phyloP scores from a whole-genome alignment of 2,797 vertebrate species.

The Poliocrania exsul region DNA sequence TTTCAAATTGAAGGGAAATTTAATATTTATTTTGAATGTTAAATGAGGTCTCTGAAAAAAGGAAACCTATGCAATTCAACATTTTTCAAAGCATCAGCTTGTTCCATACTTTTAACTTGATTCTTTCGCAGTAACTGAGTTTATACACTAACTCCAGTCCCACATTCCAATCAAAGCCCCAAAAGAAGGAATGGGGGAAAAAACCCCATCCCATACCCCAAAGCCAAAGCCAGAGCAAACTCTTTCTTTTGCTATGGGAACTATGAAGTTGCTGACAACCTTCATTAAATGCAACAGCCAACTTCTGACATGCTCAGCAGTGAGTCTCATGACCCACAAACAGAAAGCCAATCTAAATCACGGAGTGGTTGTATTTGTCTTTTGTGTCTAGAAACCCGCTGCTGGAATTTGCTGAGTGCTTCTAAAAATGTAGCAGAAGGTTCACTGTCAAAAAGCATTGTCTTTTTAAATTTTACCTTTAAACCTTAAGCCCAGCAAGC shows the following conservation, averaged over 20 bases:
- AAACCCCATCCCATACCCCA: rapidly evolving
- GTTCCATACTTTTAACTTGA: background rate
- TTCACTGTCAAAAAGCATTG: constrained; percentile 1
- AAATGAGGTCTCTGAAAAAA: background rate
- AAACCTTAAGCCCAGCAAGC: background rate
- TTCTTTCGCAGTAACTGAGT: background rate
- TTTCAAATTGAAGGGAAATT: constrained; percentile 23
- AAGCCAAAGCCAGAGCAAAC: background rate
- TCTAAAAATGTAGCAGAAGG: constrained; percentile 47
- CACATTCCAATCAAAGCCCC: background rate
- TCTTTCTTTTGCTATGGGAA: constrained; percentile 34
- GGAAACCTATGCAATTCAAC: background rate
- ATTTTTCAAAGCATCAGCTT: constrained; percentile 7
- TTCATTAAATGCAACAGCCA: constrained; percentile 37
- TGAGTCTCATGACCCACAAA: constrained; percentile 44
- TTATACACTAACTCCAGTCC: background rate
- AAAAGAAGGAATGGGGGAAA: background rate
- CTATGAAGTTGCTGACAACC: constrained; percentile 3
- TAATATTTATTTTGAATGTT: constrained; percentile 22
- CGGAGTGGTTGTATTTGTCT: background rate
- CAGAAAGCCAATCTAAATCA: constrained; percentile 33
- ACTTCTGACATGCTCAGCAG: constrained; percentile 19
- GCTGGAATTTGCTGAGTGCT: constrained; percentile 62
- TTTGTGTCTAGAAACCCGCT: constrained; percentile 8
- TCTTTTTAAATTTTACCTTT: constrained; percentile 36